Conservation (phyloP, 2,113 vertebrate genomes). For the Poeciliopsis prolifica region DNA sequence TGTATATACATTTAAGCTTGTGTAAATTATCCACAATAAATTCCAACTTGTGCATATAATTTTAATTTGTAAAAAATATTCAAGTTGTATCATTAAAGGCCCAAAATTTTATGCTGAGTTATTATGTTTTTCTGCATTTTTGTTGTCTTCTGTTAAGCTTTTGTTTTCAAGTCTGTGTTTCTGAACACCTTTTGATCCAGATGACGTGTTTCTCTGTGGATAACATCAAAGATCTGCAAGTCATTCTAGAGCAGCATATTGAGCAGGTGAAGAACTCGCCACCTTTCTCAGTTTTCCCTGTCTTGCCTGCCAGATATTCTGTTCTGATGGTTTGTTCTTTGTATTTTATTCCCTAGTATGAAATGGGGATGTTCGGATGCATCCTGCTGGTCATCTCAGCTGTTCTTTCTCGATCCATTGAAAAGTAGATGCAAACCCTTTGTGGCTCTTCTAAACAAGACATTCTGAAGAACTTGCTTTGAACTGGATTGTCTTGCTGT, state of each 20-base stretch:
- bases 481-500: not conserved
- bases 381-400: conserved; percentile 89
- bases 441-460: not conserved
- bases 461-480: not conserved
- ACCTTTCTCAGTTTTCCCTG: not conserved
- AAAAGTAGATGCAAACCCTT: conserved; percentile 79
- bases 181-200: conserved; percentile 66
- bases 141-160: not conserved
- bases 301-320: not conserved
- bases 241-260: conserved; percentile 85
- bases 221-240: conserved; percentile 81
- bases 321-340: not conserved
- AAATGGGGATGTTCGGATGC: conserved; percentile 86
- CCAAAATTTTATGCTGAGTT: not conserved
- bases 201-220: conserved; percentile 79
- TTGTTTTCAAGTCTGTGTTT: not conserved
- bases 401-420: conserved; percentile 87
- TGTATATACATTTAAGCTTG: too few species aligned
- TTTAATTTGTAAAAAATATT: not conserved
- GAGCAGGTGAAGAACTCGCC: conserved; percentile 80
- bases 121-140: not conserved
- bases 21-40: too few species aligned
- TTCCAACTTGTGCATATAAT: too few species aligned
- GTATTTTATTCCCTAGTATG: conserved; percentile 81
- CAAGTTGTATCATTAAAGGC: not conserved